Conservation (phyloP, 2,888 invertebrate species). For the Lycocerus yunnanus region DNA sequence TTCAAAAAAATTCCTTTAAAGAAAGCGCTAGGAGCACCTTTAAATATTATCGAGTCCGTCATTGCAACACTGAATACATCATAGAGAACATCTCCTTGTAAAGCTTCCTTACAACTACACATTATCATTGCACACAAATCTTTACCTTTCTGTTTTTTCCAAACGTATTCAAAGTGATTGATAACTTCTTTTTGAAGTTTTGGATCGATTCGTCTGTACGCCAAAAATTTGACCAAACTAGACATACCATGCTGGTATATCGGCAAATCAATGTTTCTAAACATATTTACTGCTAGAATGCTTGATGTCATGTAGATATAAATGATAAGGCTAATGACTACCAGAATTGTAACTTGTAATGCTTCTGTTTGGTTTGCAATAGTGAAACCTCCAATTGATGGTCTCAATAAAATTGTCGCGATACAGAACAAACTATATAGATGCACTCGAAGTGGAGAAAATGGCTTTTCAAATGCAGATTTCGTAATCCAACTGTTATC, state of each 20-base stretch:
- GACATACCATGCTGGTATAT: slow-evolving; percentile 38
- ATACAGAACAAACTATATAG: slow-evolving; percentile 10
- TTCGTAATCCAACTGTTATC: neutral
- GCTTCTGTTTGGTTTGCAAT: neutral
- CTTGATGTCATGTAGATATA: slow-evolving; percentile 16
- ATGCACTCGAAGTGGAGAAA: neutral
- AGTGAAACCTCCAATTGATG: slow-evolving; percentile 4
- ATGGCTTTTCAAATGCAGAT: slow-evolving; percentile 1
- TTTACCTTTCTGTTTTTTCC: slow-evolving; percentile 33
- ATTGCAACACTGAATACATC: slow-evolving; percentile 30
- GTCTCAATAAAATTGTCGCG: neutral
- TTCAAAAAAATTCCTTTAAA: slow-evolving; percentile 29
- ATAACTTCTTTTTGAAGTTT: slow-evolving; percentile 34
- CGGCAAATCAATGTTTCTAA: slow-evolving; percentile 27
- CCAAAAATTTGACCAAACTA: slow-evolving; percentile 34
- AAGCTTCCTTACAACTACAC: slow-evolving; percentile 24
- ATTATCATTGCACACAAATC: slow-evolving; percentile 18
- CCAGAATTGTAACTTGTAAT: neutral
- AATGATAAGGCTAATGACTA: slow-evolving; percentile 1
- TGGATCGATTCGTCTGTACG: slow-evolving; percentile 33
- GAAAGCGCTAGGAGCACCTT: slow-evolving; percentile 24
- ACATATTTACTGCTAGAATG: slow-evolving; percentile 25
- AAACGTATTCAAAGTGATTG: slow-evolving; percentile 38
- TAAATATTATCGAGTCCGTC: slow-evolving; percentile 24
- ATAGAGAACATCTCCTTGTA: slow-evolving; percentile 34